phyloP scores from a whole-genome alignment of 2,797 vertebrate genomes.

The Eleutherodactylus coqui region DNA sequence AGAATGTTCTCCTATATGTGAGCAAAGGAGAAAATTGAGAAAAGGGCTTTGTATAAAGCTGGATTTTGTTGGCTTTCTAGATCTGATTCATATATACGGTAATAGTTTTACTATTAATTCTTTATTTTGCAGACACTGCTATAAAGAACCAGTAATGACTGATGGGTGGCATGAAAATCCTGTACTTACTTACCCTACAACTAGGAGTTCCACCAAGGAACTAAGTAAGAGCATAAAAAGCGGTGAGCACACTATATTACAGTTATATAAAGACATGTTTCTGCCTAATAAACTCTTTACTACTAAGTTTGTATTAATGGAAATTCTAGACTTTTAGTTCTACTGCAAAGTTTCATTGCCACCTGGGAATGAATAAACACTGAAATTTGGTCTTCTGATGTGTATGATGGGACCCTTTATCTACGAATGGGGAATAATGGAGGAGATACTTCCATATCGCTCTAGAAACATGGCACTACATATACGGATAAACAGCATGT shows the following conservation, averaged over 20 bases:
- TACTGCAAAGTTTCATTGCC: not conserved
- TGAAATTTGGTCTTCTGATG: not conserved
- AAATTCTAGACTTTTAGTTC: not conserved
- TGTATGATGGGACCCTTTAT: too few species aligned
- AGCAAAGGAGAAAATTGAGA: not conserved
- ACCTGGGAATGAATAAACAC: not conserved
- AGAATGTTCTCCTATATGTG: not conserved
- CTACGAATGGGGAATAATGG: too few species aligned
- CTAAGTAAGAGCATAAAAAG: conserved; percentile 80
- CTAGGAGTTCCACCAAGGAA: conserved; percentile 82
- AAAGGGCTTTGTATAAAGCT: not conserved
- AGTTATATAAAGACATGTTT: not conserved
- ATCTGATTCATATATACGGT: not conserved
- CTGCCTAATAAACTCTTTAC: not conserved
- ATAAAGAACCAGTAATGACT: conserved; percentile 76
- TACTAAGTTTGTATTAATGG: not conserved
- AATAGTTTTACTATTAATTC: not conserved
- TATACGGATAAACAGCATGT: too few species aligned
- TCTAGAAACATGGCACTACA: too few species aligned
- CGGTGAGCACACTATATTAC: conserved; percentile 73
- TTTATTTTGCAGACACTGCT: conserved; percentile 77
- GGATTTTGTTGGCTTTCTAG: not conserved
- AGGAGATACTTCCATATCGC: too few species aligned
- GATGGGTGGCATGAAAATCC: conserved; percentile 81
- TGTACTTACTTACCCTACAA: conserved; percentile 81